Base-by-base conservation (phyloP, 2,888 invertebrate species). In the Athrips mouffetella region DNA sequence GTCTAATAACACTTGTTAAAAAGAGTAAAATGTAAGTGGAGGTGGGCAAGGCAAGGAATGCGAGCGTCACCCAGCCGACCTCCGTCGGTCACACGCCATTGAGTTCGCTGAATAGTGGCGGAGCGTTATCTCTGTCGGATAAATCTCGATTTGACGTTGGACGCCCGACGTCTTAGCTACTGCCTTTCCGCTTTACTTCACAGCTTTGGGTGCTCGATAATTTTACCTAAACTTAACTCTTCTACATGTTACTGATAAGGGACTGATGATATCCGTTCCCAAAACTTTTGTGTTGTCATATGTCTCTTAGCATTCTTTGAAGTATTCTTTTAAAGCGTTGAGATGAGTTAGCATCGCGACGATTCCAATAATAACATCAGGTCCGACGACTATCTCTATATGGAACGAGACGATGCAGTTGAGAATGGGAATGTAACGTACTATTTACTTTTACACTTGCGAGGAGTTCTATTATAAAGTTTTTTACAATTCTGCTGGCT, bases 41-140 rank as follows among this genome's bases (percentile, higher is more conserved):
- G 37, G 25, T 37, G 37, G 44, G 16, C 16, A 16, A 20, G 67
- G 69, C 67, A 73, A 83, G 79, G 84, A 87, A 87, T 87, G 83
- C 71, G 73, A 78, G 74, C 75, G 78, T 76, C 79, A 80, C 76
- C 75, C 73, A 73, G 66, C 63, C 80, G 82, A 80, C 80, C 80
- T 83, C 76, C 70, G 71, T 57, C 78, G 78, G 87, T 87, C 85
- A 87, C 87, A 86, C 87, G 74, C 87, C 86, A 86, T 81, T 87
- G 87, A 68, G 72, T 79, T 67, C 76, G 65, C 67, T 86, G 82
- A 87, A 87, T 87, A 80, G 85, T 68, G 66, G 65, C 67, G 62
- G 70, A 63, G 68, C 69, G 61, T 74, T 76, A 78, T 77, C 78
- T 74, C 73, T 64, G 67, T 63, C 69, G 69, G 72, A 76, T 71